Evolutionary conservation across 2,113 vertebrate species (phyloP).

Genomic region (Pristiophorus japonicus): DNA sequence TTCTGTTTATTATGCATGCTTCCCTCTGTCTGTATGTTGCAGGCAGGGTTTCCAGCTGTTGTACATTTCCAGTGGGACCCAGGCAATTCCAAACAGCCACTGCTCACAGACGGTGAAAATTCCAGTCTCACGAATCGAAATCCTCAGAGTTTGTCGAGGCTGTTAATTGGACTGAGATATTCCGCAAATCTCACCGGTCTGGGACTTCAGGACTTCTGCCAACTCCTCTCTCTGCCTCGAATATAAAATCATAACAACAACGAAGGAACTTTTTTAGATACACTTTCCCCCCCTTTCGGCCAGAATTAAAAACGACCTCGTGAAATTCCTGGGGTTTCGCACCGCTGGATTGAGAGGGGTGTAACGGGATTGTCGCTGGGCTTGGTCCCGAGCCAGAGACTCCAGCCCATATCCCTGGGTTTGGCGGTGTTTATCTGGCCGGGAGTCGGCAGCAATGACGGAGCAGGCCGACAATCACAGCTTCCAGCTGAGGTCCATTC

Average conservation of each 20-base stretch:
- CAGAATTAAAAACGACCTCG: neutral
- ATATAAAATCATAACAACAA: neutral
- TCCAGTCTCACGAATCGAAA: neutral
- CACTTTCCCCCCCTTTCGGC: no score
- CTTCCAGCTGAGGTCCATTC: neutral
- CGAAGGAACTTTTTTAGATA: neutral
- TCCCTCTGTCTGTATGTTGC: neutral
- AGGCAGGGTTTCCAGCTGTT: neutral
- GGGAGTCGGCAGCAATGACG: neutral
- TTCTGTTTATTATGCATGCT: neutral
- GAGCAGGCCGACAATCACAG: neutral
- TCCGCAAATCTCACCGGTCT: neutral
- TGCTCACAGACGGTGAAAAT: neutral
- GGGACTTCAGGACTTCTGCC: neutral
- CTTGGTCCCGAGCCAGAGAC: neutral
- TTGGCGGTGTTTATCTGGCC: neutral
- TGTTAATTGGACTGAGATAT: constrained; percentile 11
- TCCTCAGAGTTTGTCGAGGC: neutral
- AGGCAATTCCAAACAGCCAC: neutral
- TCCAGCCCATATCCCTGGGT: neutral
- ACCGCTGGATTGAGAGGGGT: no score
- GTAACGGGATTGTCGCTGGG: neutral
- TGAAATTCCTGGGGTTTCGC: neutral
- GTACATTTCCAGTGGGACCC: neutral
- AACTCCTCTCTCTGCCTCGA: neutral